phyloP scores from a whole-genome alignment of 1,140 invertebrate genomes.

The Brachionus sp. region DNA sequence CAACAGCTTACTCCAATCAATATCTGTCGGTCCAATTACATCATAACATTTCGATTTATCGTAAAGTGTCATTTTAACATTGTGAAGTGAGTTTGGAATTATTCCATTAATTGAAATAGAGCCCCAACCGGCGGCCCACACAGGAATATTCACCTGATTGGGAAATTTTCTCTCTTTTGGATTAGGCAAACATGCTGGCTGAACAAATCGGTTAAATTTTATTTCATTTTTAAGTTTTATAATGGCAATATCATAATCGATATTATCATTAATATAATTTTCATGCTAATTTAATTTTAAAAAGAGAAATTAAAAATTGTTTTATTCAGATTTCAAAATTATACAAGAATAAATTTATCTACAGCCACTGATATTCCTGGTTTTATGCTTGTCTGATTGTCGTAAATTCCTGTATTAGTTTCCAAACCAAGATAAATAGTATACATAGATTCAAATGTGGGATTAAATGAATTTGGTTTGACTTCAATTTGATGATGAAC shows the following conservation, averaged over 20 bases:
- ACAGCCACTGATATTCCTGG: neutral
- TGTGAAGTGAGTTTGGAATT: neutral
- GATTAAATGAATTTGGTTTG: neutral
- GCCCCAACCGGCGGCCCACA: neutral
- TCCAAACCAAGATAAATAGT: neutral
- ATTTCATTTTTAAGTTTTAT: neutral
- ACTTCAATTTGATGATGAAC: neutral
- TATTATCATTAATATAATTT: neutral
- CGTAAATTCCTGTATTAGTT: neutral
- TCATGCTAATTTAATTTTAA: neutral
- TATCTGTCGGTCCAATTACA: neutral
- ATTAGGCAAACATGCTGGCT: conserved; percentile 2
- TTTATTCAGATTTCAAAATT: neutral
- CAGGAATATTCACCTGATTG: neutral
- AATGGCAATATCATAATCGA: neutral
- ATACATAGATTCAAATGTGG: neutral
- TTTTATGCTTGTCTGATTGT: neutral
- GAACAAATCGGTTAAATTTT: neutral
- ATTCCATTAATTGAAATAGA: neutral
- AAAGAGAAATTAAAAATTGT: neutral
- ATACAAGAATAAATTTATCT: neutral
- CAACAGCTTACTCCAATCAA: conserved; percentile 16
- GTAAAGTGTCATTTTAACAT: conserved; percentile 19
- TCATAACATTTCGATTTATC: neutral
- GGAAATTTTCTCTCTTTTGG: neutral